A percentile compares a stretch with the other conserved stretches of the same genome.
Evolutionary conservation across 2,888 invertebrate genomes (phyloP).

Genomic region (Volucella inanis): DNA sequence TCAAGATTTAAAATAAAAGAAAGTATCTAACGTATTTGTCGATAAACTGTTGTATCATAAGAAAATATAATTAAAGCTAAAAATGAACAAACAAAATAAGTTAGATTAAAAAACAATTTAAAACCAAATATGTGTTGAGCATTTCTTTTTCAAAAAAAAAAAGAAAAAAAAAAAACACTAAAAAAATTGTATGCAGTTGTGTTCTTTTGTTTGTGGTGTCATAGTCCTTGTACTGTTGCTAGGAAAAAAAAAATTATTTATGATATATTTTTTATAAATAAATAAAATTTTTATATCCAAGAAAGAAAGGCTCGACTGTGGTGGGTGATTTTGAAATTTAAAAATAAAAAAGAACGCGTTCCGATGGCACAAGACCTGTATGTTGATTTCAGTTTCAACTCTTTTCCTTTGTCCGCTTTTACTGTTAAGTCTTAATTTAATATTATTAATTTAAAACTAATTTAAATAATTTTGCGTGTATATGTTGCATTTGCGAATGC

Average conservation of each 20-base stretch:
- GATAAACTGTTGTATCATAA: slow-evolving; percentile 43
- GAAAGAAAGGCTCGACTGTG: not conserved
- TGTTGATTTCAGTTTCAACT: slow-evolving; percentile 44
- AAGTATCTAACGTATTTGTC: slow-evolving; percentile 29
- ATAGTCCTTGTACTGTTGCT: slow-evolving; percentile 32
- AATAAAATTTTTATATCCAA: not conserved
- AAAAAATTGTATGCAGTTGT: too few relatives aligned
- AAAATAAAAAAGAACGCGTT: too few relatives aligned
- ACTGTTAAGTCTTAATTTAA: slow-evolving; percentile 8
- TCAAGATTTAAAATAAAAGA: not conserved
- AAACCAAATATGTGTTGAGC: slow-evolving; percentile 19
- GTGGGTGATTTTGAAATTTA: not conserved
- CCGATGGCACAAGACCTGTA: too few relatives aligned
- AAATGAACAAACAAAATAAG: slow-evolving; percentile 13
- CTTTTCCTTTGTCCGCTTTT: slow-evolving; percentile 32
- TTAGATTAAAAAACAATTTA: not conserved
- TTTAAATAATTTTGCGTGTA: too few relatives aligned
- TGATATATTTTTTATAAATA: not conserved
- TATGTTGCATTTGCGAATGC: too few relatives aligned
- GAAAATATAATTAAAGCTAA: slow-evolving; percentile 46
- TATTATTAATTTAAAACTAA: not conserved
- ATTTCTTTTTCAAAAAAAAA: slow-evolving; percentile 23
- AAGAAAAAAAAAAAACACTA: too few relatives aligned
- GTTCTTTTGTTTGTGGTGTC: not conserved
- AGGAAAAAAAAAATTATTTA: not conserved